phyloP scores from a whole-genome alignment of 2,113 vertebrate species.

The Psilopogon haemacephalus region DNA sequence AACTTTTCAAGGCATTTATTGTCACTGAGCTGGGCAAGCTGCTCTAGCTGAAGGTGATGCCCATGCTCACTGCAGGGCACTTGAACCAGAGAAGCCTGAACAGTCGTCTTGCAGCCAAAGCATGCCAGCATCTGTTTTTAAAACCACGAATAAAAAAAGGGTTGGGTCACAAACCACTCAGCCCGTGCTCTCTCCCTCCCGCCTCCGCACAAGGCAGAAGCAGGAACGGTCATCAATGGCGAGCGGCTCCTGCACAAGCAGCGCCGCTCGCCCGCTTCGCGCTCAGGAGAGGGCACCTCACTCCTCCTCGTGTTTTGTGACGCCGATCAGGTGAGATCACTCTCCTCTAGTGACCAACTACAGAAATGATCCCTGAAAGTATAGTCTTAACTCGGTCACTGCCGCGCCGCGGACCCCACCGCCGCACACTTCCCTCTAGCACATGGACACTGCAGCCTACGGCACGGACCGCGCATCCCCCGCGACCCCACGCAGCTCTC shows the following conservation, averaged over 20 bases:
- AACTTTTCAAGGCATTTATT: too few relatives aligned
- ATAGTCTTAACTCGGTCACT: not conserved
- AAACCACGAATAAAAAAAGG: not conserved
- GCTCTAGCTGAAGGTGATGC: too few relatives aligned
- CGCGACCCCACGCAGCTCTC: not conserved
- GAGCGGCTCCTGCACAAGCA: not conserved
- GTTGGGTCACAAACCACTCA: not conserved
- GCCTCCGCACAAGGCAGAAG: accelerated
- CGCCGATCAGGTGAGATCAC: not conserved
- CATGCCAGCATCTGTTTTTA: not conserved
- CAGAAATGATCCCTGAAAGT: not conserved
- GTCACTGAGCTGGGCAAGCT: too few relatives aligned
- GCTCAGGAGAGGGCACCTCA: conserved; percentile 16
- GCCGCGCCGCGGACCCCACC: not conserved
- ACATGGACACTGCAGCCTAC: not conserved
- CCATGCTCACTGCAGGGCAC: too few relatives aligned
- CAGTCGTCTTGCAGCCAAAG: not conserved
- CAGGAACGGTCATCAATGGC: conserved; percentile 47
- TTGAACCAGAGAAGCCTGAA: too few relatives aligned
- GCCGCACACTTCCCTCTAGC: not conserved
- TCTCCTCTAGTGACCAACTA: not conserved
- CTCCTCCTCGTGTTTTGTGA: conserved; percentile 35
- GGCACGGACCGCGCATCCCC: not conserved
- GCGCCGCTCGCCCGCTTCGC: not conserved
- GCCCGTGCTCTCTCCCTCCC: conserved; percentile 35